Evolutionary conservation across 2,113 vertebrate species (phyloP).

Genomic region (Madoqua kirkii): DNA sequence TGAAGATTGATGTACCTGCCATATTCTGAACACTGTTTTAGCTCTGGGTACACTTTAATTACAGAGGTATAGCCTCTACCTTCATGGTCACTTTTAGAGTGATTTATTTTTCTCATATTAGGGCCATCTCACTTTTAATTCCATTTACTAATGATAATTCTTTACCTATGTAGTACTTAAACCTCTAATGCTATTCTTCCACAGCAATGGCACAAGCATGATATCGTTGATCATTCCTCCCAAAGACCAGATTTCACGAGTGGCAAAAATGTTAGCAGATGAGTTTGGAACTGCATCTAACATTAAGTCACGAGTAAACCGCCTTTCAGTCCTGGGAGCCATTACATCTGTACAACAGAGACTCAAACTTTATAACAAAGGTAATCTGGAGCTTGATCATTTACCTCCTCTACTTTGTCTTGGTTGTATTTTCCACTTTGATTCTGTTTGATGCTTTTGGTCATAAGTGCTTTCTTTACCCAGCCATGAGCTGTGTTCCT

Average conservation of each 20-base stretch:
- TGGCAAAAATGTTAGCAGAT: constrained; percentile 99
- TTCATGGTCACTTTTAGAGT: background rate
- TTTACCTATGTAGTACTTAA: background rate
- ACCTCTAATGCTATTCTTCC: constrained; percentile 35
- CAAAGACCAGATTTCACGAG: constrained; percentile 99
- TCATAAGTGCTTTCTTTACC: background rate
- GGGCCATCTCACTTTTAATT: background rate
- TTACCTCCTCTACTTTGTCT: background rate
- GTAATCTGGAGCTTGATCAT: constrained; percentile 76
- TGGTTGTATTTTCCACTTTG: constrained; percentile 3
- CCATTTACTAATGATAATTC: background rate
- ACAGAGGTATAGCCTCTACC: background rate
- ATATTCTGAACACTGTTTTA: background rate
- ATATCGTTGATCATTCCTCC: constrained; percentile 99
- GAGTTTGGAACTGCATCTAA: constrained; percentile 99
- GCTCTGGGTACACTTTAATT: background rate
- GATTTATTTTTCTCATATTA: background rate
- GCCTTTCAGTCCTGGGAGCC: constrained; percentile 98
- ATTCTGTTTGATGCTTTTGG: background rate
- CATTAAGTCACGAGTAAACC: constrained; percentile 99
- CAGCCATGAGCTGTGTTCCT: background rate
- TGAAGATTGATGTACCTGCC: background rate
- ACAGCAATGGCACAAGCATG: constrained; percentile 99
- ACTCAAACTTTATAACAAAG: constrained; percentile 99
- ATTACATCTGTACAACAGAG: constrained; percentile 99